These are phyloP conservation scores for Gracilinanus agilis DNA, from an alignment of 2,113 vertebrate species.

Conservation along the genomic window DNA sequence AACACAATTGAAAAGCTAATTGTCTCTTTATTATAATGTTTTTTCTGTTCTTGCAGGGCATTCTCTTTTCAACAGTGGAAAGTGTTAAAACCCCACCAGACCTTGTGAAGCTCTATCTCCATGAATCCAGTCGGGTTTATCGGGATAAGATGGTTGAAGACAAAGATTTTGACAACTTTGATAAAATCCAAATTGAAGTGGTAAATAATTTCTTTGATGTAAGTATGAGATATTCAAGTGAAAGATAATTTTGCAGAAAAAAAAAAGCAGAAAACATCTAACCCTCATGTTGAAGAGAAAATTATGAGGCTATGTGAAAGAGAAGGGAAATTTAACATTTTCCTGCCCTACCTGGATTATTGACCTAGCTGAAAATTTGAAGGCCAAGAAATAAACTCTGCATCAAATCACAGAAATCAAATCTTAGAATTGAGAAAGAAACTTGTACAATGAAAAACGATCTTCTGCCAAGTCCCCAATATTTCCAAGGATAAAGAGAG, in stretches of 20 bases:
- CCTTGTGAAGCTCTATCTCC: conserved; percentile 92
- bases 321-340: neutral
- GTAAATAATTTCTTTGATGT: conserved; percentile 92
- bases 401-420: neutral
- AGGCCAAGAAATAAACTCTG: neutral
- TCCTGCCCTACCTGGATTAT: neutral
- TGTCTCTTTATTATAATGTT: neutral
- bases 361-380: neutral
- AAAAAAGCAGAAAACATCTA: neutral
- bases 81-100: conserved; percentile 88
- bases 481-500: neutral
- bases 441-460: neutral
- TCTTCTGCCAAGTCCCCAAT: neutral
- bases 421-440: neutral
- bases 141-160: conserved; percentile 93
- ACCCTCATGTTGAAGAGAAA: neutral
- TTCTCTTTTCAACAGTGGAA: conserved; percentile 91
- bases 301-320: conserved; percentile 2
- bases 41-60: conserved; percentile 84
- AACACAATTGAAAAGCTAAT: conserved; percentile 13
- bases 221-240: conserved; percentile 71
- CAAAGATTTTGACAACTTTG: conserved; percentile 88
- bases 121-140: conserved; percentile 93
- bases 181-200: conserved; percentile 91
- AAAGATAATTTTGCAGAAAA: conserved; percentile 34